Base-by-base conservation (phyloP, 2,113 vertebrate species). In the Gymnarchus niloticus region DNA sequence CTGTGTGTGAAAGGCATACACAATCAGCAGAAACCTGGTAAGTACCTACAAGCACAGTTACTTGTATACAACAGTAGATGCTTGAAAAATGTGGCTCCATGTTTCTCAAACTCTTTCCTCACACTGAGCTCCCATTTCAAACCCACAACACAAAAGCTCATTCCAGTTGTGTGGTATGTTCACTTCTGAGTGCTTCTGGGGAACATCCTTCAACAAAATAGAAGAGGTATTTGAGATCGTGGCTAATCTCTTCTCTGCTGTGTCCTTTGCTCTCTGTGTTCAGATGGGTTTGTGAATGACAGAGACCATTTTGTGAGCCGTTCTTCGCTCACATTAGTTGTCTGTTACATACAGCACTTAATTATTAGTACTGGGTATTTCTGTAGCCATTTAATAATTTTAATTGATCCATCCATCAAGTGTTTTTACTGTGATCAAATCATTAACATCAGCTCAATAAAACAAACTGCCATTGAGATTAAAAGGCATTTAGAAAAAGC, bases 221-320 rank as follows among this genome's bases (percentile, higher is more conserved):
- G 49, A 85, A 37, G 21, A 46, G 21, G 28, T 85, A 77, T 14
- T 14, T 10, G 8, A 69, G 51, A 85, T 54, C 44, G 21, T 33
- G 41, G 61, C 84, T 76, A 56, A 76, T 85, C 61, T 51, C 49
- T 49, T 44, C 51, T 56, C 65, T 46, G 65, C 65, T n/a, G n/a
- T 51, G 65, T 44, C 84, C 51, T 77, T 28, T 44, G 19, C 33
- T 65, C 41, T 57, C 19, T 61, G 83, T 69, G 19, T 4, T 23
- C 8, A 28, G 33, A 44, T 21, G 54, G 54, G 41, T n/a, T n/a
- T n/a, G n/a, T 48, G 83, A 61, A 37, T 25, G 23, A 25, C n/a
- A 59, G 56, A 25, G 21, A n/a, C n/a, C 33, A 57, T 57, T 48
- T 21, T 33, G 44, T 59, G 17, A 59, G 33, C 37, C 17, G 23